Base-by-base conservation (phyloP, 2,113 vertebrate species). In the Myotis davidii region DNA sequence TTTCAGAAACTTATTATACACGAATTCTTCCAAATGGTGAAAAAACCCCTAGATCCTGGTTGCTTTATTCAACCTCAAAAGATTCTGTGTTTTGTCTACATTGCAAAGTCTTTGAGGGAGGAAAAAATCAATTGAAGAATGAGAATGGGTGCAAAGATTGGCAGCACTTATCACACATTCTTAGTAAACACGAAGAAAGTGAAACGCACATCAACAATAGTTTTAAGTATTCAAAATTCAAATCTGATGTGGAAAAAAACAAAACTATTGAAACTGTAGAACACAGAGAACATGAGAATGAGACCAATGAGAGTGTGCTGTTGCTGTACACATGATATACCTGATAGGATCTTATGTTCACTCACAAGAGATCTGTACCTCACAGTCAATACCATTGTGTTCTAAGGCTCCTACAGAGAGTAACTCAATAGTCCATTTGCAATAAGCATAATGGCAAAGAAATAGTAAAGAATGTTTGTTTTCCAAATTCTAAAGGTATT, bases 91-190 rank as follows among this genome's bases (percentile, higher is more conserved):
- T 97, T 91, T 97, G 97, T 90, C 89, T 97, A 0, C 96, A 97
- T 91, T 97, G 97, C 82, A 97, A 56, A 95, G 96, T 97, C 69
- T 95, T 97, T 61, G 97, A 97, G 17, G 97, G 97, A 86, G 97
- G 97, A 23, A 97, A 97, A 88, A 97, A 97, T 70, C 97, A 97
- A 85, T 77, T 97, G 48, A 97, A 85, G 79, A 97, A 97, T 95
- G 97, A 97, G 69, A 96, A 83, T 81, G 97, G 97, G 3, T 97
- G 97, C 82, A 97, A 45, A 88, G 97, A 97, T 92, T 97, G 97
- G 97, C 97, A 97, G 64, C 97, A 97, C 94, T 91, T 97, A 65
- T 97, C 97, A 54, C 97, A 97, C 88, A 97, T 97, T 94, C 97
- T 97, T 85, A 97, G 97, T 89, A 97, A 97, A 78, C 97, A 97